A percentile compares a stretch with the other conserved stretches of the same genome.
phyloP scores from a whole-genome alignment of 2,888 invertebrate species.

The Caenorhabditis imperialis region DNA sequence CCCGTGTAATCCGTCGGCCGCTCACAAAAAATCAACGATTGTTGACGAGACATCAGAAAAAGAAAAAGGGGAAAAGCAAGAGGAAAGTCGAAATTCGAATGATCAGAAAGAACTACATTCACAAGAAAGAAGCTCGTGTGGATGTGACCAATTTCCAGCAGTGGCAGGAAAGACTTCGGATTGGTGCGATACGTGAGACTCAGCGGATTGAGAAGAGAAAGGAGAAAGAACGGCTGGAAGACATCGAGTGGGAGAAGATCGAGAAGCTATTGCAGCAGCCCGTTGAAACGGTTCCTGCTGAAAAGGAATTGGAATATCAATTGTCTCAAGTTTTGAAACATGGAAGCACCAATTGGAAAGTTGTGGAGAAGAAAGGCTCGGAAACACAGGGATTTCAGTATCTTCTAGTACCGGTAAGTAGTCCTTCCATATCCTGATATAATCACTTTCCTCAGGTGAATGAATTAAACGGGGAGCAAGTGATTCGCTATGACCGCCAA shows the following conservation, averaged over 20 bases:
- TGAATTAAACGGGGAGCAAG: conserved; percentile 9
- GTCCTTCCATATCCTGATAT: background rate
- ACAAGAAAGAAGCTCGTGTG: conserved; percentile 6
- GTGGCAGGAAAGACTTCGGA: conserved; percentile 1
- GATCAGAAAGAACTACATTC: background rate
- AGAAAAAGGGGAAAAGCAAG: background rate
- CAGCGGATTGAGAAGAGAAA: background rate
- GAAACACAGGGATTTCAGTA: conserved; percentile 32
- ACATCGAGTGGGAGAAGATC: conserved; percentile 1
- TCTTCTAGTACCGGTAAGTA: conserved; percentile 19
- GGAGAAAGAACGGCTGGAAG: background rate
- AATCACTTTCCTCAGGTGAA: background rate
- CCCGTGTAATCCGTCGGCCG: conserved; percentile 2
- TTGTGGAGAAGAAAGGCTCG: conserved; percentile 33
- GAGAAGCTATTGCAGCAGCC: background rate
- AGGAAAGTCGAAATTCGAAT: conserved; percentile 1
- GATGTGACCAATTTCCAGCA: background rate
- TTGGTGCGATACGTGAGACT: background rate
- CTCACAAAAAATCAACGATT: conserved; percentile 1
- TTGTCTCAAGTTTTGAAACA: background rate
- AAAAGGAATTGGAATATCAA: background rate
- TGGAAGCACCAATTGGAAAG: conserved; percentile 20
- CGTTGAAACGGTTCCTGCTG: too few relatives aligned
- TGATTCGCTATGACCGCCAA: conserved; percentile 16
- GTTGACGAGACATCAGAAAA: too few relatives aligned